Evolutionary conservation across 2,888 invertebrate species (phyloP), one percentile per base, ranked within the genome.

Genomic region (Hirtodrosophila cameraria): DNA sequence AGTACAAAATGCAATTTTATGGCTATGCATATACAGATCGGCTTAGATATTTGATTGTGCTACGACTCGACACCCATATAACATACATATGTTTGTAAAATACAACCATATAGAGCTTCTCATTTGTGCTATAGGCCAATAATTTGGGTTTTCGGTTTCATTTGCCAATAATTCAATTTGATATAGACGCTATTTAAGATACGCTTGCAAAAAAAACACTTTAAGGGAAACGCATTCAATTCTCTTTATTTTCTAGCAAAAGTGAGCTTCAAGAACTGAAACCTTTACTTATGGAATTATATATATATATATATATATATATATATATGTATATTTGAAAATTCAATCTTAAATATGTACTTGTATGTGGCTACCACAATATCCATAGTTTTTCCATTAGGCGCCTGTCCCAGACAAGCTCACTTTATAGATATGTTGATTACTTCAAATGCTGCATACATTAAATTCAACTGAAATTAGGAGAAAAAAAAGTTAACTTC

Each of bases 1-100:
- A 90, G 86, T 88, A 88, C 87, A 88, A 89, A 82, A 36, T 60
- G 52, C 52, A 67, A 49, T 63, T 48, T 48, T 45, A 45, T 62
- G 63, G 48, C 54, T 41, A 42, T 31, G 23, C 68, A 48, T 43
- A 43, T 18, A 28, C 43, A 58, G 33, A 58, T 63, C 36, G 45
- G 61, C 52, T 59, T 38, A 57, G 65, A 69, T 69, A 59, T 75
- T 79, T 68, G 58, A 54, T 68, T 69, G 45, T 64, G 41, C 69
- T 59, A 30, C 45, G 20, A 38, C 15, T 25, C 28, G 58, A 18
- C n/a, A n/a, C 20, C 45, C 35, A 30, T n/a, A 45, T 30, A 39
- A 42, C 16, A 48, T 9, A 35, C 8, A 57, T 18, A 45, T 30
- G 16, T 20, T 8, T 28, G 15, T 65, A 49, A 31, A 23, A 28